phyloP scores from a whole-genome alignment of 2,888 invertebrate genomes.

The Andrena flavipes region DNA sequence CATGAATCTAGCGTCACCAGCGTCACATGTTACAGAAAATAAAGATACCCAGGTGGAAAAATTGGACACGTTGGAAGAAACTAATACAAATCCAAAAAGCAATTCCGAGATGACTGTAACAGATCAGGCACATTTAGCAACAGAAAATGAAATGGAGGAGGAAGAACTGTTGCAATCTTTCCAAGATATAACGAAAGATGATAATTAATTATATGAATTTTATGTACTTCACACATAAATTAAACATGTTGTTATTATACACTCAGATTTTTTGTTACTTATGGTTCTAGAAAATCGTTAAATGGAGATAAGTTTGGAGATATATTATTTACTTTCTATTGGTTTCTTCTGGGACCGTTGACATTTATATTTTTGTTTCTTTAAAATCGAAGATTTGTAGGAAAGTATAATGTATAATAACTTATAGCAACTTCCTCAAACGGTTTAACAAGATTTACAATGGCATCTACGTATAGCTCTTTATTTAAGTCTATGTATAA shows the following conservation, averaged over 20 bases:
- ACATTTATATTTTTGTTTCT: not conserved
- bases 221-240: constrained; percentile 2
- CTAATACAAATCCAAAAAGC: not conserved
- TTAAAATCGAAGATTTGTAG: not conserved
- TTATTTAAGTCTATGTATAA: constrained; percentile 32
- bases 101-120: not conserved
- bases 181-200: constrained; percentile 47
- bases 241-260: constrained; percentile 4
- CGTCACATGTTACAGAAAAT: not conserved
- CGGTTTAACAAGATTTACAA: constrained; percentile 8
- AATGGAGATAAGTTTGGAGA: not conserved
- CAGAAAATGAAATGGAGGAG: constrained; percentile 11
- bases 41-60: not conserved
- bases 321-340: not conserved
- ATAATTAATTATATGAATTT: constrained; percentile 20
- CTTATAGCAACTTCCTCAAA: not conserved
- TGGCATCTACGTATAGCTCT: constrained; percentile 8
- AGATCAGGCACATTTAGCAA: not conserved
- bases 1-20: not conserved
- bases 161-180: constrained; percentile 50
- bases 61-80: constrained; percentile 7
- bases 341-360: not conserved
- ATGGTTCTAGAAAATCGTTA: not conserved
- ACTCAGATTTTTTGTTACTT: not conserved
- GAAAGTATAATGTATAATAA: not conserved